Percentiles rank a stretch among this genome's conserved stretches.
Conservation (phyloP, 1,140 invertebrate genomes). For the Brachystomella parvula region DNA sequence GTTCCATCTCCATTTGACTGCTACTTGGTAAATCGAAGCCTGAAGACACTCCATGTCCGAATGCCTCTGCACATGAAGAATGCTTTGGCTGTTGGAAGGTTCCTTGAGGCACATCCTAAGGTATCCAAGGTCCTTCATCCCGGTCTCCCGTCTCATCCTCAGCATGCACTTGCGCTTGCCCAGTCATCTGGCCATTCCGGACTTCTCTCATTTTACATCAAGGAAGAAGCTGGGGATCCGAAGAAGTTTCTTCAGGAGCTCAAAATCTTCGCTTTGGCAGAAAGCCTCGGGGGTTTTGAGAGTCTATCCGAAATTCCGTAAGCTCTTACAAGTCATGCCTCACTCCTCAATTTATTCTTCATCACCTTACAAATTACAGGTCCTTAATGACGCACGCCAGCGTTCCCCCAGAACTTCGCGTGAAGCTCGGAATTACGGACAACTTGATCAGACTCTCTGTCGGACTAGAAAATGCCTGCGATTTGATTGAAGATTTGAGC, state of each 20-base stretch:
- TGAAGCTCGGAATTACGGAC: slow-evolving; percentile 72
- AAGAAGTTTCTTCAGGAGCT: slow-evolving; percentile 66
- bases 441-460: slow-evolving; percentile 82
- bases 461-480: slow-evolving; percentile 77
- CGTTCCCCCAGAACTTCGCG: slow-evolving; percentile 61
- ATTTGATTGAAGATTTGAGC: slow-evolving; percentile 80
- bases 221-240: slow-evolving; percentile 68
- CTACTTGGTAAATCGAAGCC: slow-evolving; percentile 81
- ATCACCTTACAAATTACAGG: slow-evolving; percentile 45
- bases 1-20: slow-evolving; percentile 96
- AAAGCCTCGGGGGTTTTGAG: slow-evolving; percentile 92
- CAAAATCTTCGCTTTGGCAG: slow-evolving; percentile 81
- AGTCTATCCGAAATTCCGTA: slow-evolving; percentile 63
- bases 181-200: slow-evolving; percentile 87
- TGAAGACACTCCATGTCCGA: slow-evolving; percentile 85
- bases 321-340: slow-evolving; percentile 33
- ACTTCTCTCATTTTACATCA: slow-evolving; percentile 82
- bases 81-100: slow-evolving; percentile 66
- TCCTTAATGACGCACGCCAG: slow-evolving; percentile 74
- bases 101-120: slow-evolving; percentile 64
- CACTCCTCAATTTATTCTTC: neutral
- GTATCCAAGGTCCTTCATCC: slow-evolving; percentile 80
- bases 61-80: slow-evolving; percentile 85
- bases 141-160: slow-evolving; percentile 81
- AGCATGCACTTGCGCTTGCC: slow-evolving; percentile 69